Percentiles rank a stretch among this genome's conserved stretches.
Conservation (phyloP, 2,797 vertebrate genomes). For the Urosaurus nigricauda region DNA sequence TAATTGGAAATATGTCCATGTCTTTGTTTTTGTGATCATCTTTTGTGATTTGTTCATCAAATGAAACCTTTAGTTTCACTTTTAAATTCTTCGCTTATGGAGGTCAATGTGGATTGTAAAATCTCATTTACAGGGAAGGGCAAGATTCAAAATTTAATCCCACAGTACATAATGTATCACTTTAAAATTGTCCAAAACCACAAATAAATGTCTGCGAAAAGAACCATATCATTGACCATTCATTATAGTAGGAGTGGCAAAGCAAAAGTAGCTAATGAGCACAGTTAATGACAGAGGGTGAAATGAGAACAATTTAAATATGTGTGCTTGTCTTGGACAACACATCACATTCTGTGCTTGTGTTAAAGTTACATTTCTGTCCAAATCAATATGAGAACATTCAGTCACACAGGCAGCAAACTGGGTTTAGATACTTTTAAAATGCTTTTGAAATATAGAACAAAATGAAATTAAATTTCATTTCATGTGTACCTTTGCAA, state of each 20-base stretch:
- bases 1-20: too few species aligned
- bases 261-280: background rate
- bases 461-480: background rate
- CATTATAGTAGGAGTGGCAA: background rate
- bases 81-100: background rate
- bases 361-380: conserved; percentile 2
- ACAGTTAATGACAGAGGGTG: background rate
- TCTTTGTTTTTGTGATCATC: too few species aligned
- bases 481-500: background rate
- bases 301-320: background rate
- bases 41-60: too few species aligned
- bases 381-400: background rate
- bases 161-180: background rate
- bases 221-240: background rate
- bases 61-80: background rate
- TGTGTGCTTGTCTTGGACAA: background rate
- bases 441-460: background rate
- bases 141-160: too few species aligned
- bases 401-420: background rate
- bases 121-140: background rate
- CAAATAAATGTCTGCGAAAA: background rate
- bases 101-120: background rate
- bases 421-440: background rate
- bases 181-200: background rate
- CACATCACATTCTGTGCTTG: background rate